A percentile compares a stretch with the other conserved stretches of the same genome.
Evolutionary conservation across 2,888 invertebrate genomes (phyloP).

Genomic region (Hybos culiciformis): DNA sequence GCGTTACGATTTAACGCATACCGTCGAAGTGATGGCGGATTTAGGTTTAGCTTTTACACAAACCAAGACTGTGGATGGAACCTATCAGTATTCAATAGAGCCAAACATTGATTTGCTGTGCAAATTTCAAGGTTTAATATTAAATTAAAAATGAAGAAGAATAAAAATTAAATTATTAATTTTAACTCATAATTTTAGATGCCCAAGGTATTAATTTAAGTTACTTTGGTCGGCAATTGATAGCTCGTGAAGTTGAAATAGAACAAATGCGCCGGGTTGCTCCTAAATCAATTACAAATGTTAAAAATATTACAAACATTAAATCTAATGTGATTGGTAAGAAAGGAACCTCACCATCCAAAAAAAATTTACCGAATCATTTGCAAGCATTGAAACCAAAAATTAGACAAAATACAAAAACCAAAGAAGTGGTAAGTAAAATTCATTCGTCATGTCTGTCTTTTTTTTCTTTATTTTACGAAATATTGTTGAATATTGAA

Average conservation of each 20-base stretch:
- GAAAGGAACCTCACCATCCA: constrained; percentile 1
- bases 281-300: constrained; percentile 20
- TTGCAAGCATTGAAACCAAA: constrained; percentile 54
- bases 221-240: constrained; percentile 62
- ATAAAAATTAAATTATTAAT: not conserved
- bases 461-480: too few species aligned
- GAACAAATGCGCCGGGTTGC: constrained; percentile 53
- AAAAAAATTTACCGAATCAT: constrained; percentile 48
- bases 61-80: constrained; percentile 61
- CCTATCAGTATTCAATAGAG: constrained; percentile 54
- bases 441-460: too few species aligned
- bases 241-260: constrained; percentile 68
- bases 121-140: constrained; percentile 25
- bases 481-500: too few species aligned
- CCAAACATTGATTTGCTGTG: constrained; percentile 58
- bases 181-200: constrained; percentile 17
- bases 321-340: constrained; percentile 3
- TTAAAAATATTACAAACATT: not conserved
- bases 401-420: constrained; percentile 30
- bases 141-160: not conserved
- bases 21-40: constrained; percentile 75
- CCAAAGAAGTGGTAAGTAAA: constrained; percentile 35
- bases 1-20: constrained; percentile 44
- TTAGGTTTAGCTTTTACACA: constrained; percentile 78
- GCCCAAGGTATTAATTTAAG: constrained; percentile 36